Conservation (phyloP, 1,140 invertebrate genomes). For the Zaprionus camerounensis region DNA sequence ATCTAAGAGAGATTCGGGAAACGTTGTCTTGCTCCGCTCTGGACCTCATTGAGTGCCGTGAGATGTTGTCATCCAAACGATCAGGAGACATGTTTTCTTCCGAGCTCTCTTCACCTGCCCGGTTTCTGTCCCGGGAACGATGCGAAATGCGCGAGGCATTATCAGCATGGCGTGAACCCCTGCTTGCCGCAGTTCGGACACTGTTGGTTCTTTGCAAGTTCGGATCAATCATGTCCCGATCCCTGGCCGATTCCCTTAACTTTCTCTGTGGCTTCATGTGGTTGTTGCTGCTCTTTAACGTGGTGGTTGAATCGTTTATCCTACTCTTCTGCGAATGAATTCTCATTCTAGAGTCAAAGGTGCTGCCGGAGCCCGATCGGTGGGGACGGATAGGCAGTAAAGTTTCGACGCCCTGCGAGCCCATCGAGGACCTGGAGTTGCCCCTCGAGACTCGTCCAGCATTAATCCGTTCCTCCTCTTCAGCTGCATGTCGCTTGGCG, state of each 20-base stretch:
- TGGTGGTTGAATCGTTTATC: neutral
- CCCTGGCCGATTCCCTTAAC: neutral
- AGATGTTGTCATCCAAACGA: neutral
- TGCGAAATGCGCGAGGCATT: neutral
- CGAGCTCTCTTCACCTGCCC: neutral
- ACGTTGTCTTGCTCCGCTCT: neutral
- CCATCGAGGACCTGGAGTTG: neutral
- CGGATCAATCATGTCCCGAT: neutral
- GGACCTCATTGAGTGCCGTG: neutral
- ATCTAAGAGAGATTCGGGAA: neutral
- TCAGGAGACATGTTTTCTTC: neutral
- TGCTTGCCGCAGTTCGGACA: neutral
- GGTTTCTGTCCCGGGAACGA: neutral
- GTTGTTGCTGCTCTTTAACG: neutral
- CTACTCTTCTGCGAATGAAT: neutral
- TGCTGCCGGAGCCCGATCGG: neutral
- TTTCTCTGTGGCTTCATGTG: neutral
- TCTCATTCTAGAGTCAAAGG: neutral
- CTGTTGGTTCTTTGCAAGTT: neutral
- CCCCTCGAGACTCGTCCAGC: neutral
- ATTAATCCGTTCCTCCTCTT: neutral
- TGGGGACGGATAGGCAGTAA: neutral
- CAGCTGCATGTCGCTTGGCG: slow-evolving; percentile 36
- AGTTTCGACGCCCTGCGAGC: neutral
- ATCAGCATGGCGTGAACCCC: neutral